Base-by-base conservation (phyloP, 2,797 vertebrate genomes). In the Pipistrellus pygmaeus region DNA sequence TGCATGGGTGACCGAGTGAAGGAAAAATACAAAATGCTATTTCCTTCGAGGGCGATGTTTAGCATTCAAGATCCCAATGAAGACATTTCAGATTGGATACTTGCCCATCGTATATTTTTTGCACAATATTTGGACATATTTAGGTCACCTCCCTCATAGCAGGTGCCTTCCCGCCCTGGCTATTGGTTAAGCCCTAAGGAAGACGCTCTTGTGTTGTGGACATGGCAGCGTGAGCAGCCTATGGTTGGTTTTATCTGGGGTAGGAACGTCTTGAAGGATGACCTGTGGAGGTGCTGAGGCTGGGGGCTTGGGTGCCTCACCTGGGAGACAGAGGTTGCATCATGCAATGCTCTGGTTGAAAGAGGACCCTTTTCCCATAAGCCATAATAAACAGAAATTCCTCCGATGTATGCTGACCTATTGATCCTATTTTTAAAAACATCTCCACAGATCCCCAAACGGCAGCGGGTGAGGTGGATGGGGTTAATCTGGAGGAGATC, bases 401-500 rank as follows among this genome's bases (percentile, higher is more conserved):
- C 55, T 88, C 4, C 0, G 77, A 20, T 0, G 21, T 69, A 76
- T 82, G 12, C 6, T 64, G 17, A 96, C 93, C 4, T 95, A 95
- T 96, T 98, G 96, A 98, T 83, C 62, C 81, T 55, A 44, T 97
- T 96, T 96, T 85, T 96, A 97, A 97, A 97, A 93, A 96, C 98
- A 96, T 98, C 95, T 97, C 98, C 96, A 98, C 97, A 99, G 99
- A 99, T 98, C 99, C 99, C 96, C 99, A 99, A 97, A 99, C 98
- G 80, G 99, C 99, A 97, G 98, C 99, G 97, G 99, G 99, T 96
- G 99, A 99, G 98, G 99, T 99, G 98, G 99, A 99, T 90, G 99
- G 99, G 97, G 99, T 99, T 98, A 99, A 99, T 98, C 98, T 99
- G 98, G 99, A 99, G 98, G 99, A 99, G 99, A 99, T 99, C 88